These are phyloP conservation scores for Carterocephalus palaemon DNA, from an alignment of 2,888 invertebrate genomes.

Conservation along the genomic window DNA sequence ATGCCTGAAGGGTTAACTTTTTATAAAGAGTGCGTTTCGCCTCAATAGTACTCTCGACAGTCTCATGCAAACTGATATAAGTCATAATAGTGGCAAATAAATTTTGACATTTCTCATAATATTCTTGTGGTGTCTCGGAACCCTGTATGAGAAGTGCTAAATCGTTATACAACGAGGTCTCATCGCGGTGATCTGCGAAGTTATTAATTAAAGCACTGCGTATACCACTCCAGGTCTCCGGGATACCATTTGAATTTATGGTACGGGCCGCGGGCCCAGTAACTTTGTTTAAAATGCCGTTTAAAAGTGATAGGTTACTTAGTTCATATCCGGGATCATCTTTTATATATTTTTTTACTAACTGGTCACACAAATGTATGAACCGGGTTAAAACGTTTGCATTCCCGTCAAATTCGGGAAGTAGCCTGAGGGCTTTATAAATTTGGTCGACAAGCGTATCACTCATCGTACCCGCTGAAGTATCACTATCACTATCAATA, in stretches of 20 bases:
- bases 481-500: slow-evolving; percentile 4
- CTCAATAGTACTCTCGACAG: neutral
- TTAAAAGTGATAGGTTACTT: slow-evolving; percentile 20
- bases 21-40: slow-evolving; percentile 3
- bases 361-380: slow-evolving; percentile 5
- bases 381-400: slow-evolving; percentile 2
- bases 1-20: slow-evolving; percentile 7
- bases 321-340: slow-evolving; percentile 2
- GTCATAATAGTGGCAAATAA: no score
- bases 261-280: slow-evolving; percentile 31
- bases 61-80: no score
- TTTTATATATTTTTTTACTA: slow-evolving; percentile 5
- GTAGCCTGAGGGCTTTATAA: slow-evolving; percentile 4
- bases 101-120: no score
- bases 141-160: no score
- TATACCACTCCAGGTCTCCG: no score
- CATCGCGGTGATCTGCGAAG: no score
- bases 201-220: no score
- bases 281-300: slow-evolving; percentile 27
- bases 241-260: slow-evolving; percentile 35
- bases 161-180: no score
- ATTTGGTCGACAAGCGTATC: slow-evolving; percentile 4
- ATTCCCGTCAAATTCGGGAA: slow-evolving; percentile 10
- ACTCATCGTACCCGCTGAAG: no score
- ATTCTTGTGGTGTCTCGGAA: no score